phyloP scores from a whole-genome alignment of 2,113 vertebrate genomes.

The Ceuthmochares aereus region DNA sequence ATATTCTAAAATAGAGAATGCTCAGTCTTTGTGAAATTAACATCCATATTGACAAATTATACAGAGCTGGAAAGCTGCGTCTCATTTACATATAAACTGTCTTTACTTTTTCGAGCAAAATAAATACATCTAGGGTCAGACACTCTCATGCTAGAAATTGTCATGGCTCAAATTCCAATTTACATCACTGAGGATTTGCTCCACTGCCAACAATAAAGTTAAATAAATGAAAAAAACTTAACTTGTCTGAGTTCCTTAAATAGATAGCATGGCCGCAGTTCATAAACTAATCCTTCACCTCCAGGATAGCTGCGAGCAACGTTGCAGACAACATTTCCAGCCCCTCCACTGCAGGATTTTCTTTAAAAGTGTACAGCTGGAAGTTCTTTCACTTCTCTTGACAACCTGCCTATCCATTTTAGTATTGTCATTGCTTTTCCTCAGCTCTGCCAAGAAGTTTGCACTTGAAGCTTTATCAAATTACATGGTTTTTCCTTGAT shows the following conservation, averaged over 20 bases:
- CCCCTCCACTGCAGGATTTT: background rate
- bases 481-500: constrained; percentile 47
- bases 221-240: constrained; percentile 22
- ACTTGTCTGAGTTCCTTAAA: constrained; percentile 5
- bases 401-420: constrained; percentile 36
- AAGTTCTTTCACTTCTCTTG: background rate
- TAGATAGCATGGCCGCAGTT: background rate
- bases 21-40: constrained; percentile 46
- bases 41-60: constrained; percentile 31
- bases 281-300: background rate
- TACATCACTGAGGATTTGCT: background rate
- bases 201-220: background rate
- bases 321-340: background rate
- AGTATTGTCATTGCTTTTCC: constrained; percentile 6
- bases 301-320: background rate
- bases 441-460: constrained; percentile 48
- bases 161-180: background rate
- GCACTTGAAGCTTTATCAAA: constrained; percentile 51
- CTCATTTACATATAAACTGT: constrained; percentile 49
- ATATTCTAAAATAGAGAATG: background rate
- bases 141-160: background rate
- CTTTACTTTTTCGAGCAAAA: constrained; percentile 35
- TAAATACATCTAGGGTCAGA: constrained; percentile 4
- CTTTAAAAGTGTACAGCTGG: background rate
- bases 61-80: background rate